A percentile compares a stretch with the other conserved stretches of the same genome.
phyloP scores from a whole-genome alignment of 2,888 invertebrate genomes.

The Drosophila histrio region DNA sequence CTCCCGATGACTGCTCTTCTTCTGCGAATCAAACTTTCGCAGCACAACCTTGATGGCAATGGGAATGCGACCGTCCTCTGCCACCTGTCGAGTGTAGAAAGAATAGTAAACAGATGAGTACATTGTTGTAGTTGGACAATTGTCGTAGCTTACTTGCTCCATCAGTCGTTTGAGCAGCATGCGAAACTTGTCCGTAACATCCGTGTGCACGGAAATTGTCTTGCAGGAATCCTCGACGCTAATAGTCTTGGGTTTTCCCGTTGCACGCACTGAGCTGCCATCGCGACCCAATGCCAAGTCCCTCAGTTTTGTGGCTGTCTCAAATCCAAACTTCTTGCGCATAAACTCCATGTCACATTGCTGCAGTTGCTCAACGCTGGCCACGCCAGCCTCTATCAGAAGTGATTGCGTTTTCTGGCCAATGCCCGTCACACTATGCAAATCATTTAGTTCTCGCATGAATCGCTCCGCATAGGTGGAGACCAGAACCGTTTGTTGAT shows the following conservation, averaged over 20 bases:
- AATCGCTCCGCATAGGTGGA: slow-evolving; percentile 88
- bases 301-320: slow-evolving; percentile 89
- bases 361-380: slow-evolving; percentile 88
- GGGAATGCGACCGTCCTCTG: slow-evolving; percentile 92
- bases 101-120: too few species aligned
- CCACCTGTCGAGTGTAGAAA: slow-evolving; percentile 65
- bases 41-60: slow-evolving; percentile 90
- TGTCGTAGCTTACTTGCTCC: slow-evolving; percentile 85
- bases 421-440: slow-evolving; percentile 90
- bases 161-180: slow-evolving; percentile 89
- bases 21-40: slow-evolving; percentile 89
- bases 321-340: slow-evolving; percentile 88
- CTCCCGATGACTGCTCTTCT: slow-evolving; percentile 89
- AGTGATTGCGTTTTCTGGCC: slow-evolving; percentile 89
- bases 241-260: slow-evolving; percentile 91
- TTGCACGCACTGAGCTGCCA: slow-evolving; percentile 88
- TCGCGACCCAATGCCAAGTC: slow-evolving; percentile 91
- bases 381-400: slow-evolving; percentile 88
- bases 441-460: slow-evolving; percentile 87
- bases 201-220: slow-evolving; percentile 89
- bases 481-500: slow-evolving; percentile 91
- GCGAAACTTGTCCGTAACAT: slow-evolving; percentile 90
- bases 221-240: slow-evolving; percentile 92
- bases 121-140: fast-evolving
- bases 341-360: slow-evolving; percentile 86